A percentile compares a stretch with the other conserved stretches of the same genome.
Conservation (phyloP, 2,888 invertebrate species). For the Cetonia aurata region DNA sequence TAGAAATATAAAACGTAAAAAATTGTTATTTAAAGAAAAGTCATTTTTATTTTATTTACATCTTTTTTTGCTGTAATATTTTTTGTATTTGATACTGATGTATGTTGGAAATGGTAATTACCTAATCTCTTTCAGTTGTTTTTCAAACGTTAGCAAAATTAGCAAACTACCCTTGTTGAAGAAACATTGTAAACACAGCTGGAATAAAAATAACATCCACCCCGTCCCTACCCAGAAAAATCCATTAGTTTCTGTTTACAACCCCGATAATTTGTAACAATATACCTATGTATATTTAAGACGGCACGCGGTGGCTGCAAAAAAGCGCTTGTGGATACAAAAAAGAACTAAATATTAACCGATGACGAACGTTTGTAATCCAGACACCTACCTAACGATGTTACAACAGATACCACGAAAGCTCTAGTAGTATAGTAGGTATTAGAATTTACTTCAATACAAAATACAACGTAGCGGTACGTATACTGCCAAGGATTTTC, state of each 20-base stretch:
- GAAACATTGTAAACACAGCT: constrained; percentile 40
- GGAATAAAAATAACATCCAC: constrained; percentile 38
- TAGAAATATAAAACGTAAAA: no score
- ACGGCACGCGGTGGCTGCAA: constrained; percentile 30
- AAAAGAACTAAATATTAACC: constrained; percentile 22
- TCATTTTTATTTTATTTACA: no score
- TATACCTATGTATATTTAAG: constrained; percentile 45
- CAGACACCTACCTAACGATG: background rate
- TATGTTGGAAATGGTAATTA: background rate
- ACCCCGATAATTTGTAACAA: constrained; percentile 48
- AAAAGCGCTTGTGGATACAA: constrained; percentile 21
- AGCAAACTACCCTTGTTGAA: constrained; percentile 33
- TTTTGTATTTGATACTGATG: no score
- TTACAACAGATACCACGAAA: background rate
- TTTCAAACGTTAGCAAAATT: constrained; percentile 19
- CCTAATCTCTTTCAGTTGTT: background rate
- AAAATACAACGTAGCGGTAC: no score
- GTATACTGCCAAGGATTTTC: constrained; percentile 29
- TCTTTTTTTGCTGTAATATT: no score
- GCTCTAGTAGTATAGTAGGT: constrained; percentile 1
- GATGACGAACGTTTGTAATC: background rate
- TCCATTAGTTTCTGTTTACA: constrained; percentile 48
- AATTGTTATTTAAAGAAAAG: no score
- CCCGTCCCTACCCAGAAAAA: constrained; percentile 41
- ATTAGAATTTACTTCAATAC: no score